A percentile compares a stretch with the other conserved stretches of the same genome.
Conservation (phyloP, 2,888 invertebrate species). For the Blomia tropicalis region DNA sequence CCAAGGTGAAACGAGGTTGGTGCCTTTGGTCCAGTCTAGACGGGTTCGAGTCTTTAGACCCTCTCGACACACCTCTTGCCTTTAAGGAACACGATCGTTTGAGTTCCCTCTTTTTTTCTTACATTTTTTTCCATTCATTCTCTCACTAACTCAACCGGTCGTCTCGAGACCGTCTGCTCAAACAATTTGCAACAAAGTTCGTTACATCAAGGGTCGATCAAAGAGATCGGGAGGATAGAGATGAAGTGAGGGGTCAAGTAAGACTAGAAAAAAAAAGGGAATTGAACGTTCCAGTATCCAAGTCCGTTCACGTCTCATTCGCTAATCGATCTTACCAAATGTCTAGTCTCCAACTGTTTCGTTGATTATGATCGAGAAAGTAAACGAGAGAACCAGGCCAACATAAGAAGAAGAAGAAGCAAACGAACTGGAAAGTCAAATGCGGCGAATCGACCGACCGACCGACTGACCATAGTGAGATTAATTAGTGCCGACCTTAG, state of each 20-base stretch:
- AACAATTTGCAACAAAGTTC: neutral
- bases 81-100: too few relatives aligned
- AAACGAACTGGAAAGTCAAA: neutral
- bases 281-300: too few relatives aligned
- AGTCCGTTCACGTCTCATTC: neutral
- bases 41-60: neutral
- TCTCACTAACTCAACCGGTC: too few relatives aligned
- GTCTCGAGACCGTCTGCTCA: slow-evolving; percentile 4
- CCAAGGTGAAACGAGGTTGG: slow-evolving; percentile 7
- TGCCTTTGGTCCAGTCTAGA: neutral
- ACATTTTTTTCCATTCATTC: too few relatives aligned
- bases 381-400: neutral
- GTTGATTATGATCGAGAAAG: neutral
- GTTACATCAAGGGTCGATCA: slow-evolving; percentile 1
- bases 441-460: neutral
- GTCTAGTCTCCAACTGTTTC: neutral
- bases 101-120: too few relatives aligned
- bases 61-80: too few relatives aligned
- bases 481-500: slow-evolving; percentile 7
- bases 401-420: neutral
- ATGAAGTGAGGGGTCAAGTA: neutral
- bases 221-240: neutral
- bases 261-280: neutral
- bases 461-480: neutral
- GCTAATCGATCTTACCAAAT: slow-evolving; percentile 7